Conservation (phyloP, 2,113 vertebrate species). For the Chamaea fasciata region DNA sequence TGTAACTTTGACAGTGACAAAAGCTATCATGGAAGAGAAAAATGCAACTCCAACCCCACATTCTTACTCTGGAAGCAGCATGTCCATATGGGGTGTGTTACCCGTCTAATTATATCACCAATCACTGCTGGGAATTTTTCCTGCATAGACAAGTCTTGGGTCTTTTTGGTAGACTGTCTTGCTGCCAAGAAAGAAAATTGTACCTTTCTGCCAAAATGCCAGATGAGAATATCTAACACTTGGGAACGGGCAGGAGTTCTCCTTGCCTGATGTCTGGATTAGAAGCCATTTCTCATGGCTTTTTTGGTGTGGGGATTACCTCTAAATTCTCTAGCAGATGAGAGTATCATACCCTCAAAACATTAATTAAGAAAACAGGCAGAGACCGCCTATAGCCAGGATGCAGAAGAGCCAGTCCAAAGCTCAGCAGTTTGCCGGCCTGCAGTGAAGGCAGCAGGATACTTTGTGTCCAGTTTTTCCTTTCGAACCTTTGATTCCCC, state of each 20-base stretch:
- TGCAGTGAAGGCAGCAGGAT: not conserved
- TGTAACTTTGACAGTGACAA: not conserved
- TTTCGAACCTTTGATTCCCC: not conserved
- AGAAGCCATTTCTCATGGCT: not conserved
- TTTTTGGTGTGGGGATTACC: not conserved
- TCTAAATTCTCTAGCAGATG: not conserved
- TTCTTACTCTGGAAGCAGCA: conserved; percentile 34
- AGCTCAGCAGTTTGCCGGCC: not conserved
- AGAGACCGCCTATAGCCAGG: not conserved
- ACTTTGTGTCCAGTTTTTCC: not conserved
- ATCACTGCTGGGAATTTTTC: conserved; percentile 10
- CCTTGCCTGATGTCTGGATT: not conserved
- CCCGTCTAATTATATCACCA: not conserved
- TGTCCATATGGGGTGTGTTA: conserved; percentile 17
- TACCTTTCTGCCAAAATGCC: not conserved
- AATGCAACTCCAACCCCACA: conserved; percentile 1
- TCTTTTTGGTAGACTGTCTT: conserved; percentile 11
- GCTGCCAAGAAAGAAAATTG: not conserved
- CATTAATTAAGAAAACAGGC: not conserved
- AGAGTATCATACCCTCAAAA: not conserved
- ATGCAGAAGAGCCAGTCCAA: not conserved
- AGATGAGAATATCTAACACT: conserved; percentile 11
- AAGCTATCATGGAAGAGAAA: not conserved
- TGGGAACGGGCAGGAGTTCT: not conserved
- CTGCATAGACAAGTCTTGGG: conserved; percentile 35